Base-by-base conservation (phyloP, 2,113 vertebrate genomes). In the Callaeas wilsoni region DNA sequence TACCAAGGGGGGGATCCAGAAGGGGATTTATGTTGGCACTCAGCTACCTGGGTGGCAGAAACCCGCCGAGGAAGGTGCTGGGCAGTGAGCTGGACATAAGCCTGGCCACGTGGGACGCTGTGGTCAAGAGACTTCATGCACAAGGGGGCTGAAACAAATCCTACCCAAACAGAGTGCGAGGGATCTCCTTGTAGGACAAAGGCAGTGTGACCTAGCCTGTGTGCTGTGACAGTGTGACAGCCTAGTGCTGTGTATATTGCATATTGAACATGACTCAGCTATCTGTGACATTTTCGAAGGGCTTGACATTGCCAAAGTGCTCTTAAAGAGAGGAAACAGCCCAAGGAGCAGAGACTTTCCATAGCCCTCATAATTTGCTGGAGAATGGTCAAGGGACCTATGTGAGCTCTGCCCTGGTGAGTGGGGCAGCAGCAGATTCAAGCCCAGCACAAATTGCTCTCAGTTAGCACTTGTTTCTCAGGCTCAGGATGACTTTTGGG, bases 41-140 rank as follows among this genome's bases (percentile, higher is more conserved):
- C 35, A 26, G 39, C 33, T 49, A 7, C 33, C 32, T 32, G 46
- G 6, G 20, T 26, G 47, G 20, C 42, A 93, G 65, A 93, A 91
- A 76, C 3, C 5, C 22, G 35, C 13, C 18, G 22, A 68, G 55
- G 5, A 64, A 10, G 35, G 41, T 13, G 18, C 35, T 35, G 37
- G 35, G 33, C 60, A 70, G 33, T 20, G 56, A 65, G 29, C 3
- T 67, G 80, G 52, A 30, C 10, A 30, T 5, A 41, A 78, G 6
- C 41, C 39, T 84, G 65, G 35, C 27, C 29, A 71, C 21, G 14
- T 19, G 14, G 33, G 47, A 64, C n/a, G 17, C 7, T 6, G 62
- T 35, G 35, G 42, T 59, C 27, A 3, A 3, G 53, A 79, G 63
- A 16, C 7, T 52, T 56, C 33, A 25, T 0, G 0, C 0, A 1